phyloP scores from a whole-genome alignment of 2,888 invertebrate genomes.

The Ennomos erosarius region DNA sequence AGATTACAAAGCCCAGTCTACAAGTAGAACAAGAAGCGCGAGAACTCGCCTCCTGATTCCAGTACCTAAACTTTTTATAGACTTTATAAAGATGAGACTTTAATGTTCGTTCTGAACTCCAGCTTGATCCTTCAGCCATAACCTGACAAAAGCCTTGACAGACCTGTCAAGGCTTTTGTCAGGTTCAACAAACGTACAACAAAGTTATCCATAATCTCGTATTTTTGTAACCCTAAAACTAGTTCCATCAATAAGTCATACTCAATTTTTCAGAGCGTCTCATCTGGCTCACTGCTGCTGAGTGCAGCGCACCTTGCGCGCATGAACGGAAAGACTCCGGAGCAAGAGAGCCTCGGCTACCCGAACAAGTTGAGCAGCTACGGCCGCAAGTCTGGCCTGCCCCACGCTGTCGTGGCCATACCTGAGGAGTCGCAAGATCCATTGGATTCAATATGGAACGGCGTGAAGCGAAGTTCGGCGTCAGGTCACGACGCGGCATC shows the following conservation, averaged over 20 bases:
- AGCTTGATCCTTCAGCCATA: too few species aligned
- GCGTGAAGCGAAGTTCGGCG: conserved; percentile 74
- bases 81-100: too few species aligned
- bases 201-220: too few species aligned
- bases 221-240: conserved; percentile 26
- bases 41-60: too few species aligned
- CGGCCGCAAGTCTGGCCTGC: conserved; percentile 60
- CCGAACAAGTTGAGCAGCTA: conserved; percentile 68
- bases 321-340: conserved; percentile 75
- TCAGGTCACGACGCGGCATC: conserved; percentile 88
- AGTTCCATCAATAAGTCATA: conserved; percentile 33
- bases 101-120: too few species aligned
- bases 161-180: too few species aligned
- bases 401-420: conserved; percentile 71
- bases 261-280: conserved; percentile 88
- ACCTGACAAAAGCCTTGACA: too few species aligned
- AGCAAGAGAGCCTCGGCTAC: conserved; percentile 70
- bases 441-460: conserved; percentile 74
- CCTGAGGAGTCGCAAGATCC: conserved; percentile 73
- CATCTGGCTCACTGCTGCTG: conserved; percentile 91
- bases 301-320: conserved; percentile 91
- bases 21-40: too few species aligned
- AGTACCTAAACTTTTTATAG: too few species aligned
- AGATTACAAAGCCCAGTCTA: conserved; percentile 22
- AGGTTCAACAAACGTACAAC: too few species aligned